Conservation (phyloP, 2,113 vertebrate genomes). For the Xyrauchen texanus region DNA sequence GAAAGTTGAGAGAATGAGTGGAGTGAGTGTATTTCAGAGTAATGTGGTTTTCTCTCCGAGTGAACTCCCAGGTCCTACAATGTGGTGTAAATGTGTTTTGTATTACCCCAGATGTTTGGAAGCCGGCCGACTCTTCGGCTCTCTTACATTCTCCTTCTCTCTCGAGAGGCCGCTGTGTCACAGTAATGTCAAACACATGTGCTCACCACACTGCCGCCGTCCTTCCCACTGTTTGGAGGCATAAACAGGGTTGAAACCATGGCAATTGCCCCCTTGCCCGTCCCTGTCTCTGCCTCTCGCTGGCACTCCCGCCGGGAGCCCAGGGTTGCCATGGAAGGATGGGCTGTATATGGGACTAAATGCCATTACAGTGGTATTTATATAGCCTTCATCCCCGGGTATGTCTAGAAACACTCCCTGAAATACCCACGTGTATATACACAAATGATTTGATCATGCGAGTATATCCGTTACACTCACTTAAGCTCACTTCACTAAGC, state of each 20-base stretch:
- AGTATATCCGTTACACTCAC: too few species aligned
- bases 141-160: conserved; percentile 77
- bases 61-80: conserved; percentile 70
- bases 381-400: not conserved
- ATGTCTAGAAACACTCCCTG: not conserved
- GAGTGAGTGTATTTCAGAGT: conserved; percentile 26
- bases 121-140: conserved; percentile 66
- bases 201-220: conserved; percentile 57
- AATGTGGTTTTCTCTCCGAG: conserved; percentile 67
- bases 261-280: conserved; percentile 42
- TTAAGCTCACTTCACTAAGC: not conserved
- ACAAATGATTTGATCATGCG: too few species aligned
- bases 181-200: conserved; percentile 83
- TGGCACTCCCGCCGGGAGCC: conserved; percentile 6
- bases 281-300: not conserved
- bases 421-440: too few species aligned
- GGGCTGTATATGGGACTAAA: not conserved
- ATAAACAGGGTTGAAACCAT: conserved; percentile 61
- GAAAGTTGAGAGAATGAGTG: not conserved
- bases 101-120: conserved; percentile 80
- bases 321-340: not conserved
- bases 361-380: too few species aligned
- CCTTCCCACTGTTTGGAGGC: conserved; percentile 61
- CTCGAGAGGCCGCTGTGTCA: conserved; percentile 76
- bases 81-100: conserved; percentile 74